Conservation (phyloP, 2,888 invertebrate genomes). For the Orthosia incerta region DNA sequence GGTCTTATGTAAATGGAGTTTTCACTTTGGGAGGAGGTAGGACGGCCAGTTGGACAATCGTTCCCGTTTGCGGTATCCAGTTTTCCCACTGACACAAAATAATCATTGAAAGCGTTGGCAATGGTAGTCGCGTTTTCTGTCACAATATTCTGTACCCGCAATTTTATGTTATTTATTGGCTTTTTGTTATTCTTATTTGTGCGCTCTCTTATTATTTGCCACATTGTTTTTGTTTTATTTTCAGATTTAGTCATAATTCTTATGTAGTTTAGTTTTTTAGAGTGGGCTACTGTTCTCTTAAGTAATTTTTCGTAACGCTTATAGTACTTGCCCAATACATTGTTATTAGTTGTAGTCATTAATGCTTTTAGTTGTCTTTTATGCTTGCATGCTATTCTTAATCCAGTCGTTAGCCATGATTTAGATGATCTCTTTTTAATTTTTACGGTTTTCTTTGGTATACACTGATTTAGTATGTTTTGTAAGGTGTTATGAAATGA, state of each 20-base stretch:
- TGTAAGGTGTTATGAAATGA: neutral
- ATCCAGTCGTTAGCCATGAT: too few relatives aligned
- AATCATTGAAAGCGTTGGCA: constrained; percentile 3
- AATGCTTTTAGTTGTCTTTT: too few relatives aligned
- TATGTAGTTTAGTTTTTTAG: neutral
- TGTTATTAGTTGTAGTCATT: too few relatives aligned
- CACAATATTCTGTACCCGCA: neutral
- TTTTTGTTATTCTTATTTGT: too few relatives aligned
- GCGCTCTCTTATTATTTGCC: neutral
- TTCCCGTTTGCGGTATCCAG: neutral
- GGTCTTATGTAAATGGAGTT: constrained; percentile 10
- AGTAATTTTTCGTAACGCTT: too few relatives aligned
- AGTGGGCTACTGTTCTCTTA: neutral
- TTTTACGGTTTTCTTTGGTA: neutral
- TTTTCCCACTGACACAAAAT: neutral
- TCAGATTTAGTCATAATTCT: neutral
- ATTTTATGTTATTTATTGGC: constrained; percentile 2
- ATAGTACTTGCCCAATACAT: too few relatives aligned
- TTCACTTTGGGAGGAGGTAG: neutral
- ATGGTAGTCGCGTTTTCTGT: constrained; percentile 1
- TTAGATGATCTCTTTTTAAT: too few relatives aligned
- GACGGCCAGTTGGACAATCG: neutral
- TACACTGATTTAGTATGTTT: neutral
- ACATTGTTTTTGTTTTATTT: neutral
- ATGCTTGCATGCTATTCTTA: too few relatives aligned